Conservation (phyloP, 2,888 invertebrate genomes). For the Cylindroiulus punctatus region DNA sequence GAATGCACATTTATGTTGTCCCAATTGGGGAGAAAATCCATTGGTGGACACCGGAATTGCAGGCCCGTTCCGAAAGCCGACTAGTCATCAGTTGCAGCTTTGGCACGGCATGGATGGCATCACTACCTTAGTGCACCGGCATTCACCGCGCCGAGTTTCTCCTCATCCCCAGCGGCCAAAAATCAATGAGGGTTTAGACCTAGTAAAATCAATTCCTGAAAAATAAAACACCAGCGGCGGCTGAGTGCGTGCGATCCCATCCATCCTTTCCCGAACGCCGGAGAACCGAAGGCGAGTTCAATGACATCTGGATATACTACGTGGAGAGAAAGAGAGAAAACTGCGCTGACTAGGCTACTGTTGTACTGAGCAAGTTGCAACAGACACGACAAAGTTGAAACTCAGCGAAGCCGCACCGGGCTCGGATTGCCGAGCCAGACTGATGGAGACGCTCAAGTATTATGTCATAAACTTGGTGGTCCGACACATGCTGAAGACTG, state of each 20-base stretch:
- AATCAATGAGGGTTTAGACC: constrained; percentile 31
- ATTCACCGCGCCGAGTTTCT: too few species aligned
- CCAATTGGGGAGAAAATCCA: too few species aligned
- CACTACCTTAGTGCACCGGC: not conserved
- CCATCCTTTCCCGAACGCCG: not conserved
- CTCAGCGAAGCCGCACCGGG: too few species aligned
- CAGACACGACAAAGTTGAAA: too few species aligned
- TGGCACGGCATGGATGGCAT: not conserved
- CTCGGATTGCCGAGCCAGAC: too few species aligned
- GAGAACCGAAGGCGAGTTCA: constrained; percentile 3
- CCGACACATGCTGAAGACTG: too few species aligned
- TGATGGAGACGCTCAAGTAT: too few species aligned
- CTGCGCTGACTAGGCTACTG: not conserved
- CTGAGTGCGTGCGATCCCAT: not conserved
- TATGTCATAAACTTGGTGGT: too few species aligned
- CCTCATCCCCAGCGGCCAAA: not conserved
- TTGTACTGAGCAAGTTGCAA: not conserved
- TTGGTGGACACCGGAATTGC: not conserved
- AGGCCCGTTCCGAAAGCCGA: not conserved
- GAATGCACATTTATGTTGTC: too few species aligned
- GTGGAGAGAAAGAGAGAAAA: not conserved
- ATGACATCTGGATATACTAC: not conserved
- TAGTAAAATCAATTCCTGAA: constrained; percentile 38
- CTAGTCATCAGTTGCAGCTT: not conserved
- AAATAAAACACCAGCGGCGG: constrained; percentile 2